Percentiles rank a stretch among this genome's conserved stretches.
Evolutionary conservation across 1,140 invertebrate species (phyloP).

Genomic region (Bilobella aurantiaca): DNA sequence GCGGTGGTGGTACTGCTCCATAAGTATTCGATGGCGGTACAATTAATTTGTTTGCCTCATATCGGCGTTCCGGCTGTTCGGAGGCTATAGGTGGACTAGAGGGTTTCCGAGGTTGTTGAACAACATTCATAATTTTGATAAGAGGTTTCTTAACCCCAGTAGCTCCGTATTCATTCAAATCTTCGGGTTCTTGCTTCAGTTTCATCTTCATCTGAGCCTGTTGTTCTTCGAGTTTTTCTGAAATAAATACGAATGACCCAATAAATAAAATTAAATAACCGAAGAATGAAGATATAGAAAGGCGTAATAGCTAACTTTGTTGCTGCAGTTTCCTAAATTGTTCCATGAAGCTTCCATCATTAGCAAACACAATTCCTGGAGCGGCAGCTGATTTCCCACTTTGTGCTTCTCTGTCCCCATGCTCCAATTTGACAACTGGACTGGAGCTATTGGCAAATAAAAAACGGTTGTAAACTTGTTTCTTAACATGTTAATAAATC

Average conservation of each 20-base stretch:
- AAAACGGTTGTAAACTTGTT: not conserved
- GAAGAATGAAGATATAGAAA: not conserved
- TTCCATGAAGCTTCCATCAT: constrained; percentile 69
- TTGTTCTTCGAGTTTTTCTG: constrained; percentile 32
- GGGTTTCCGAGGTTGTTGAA: constrained; percentile 9
- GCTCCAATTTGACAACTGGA: too few species aligned
- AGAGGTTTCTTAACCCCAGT: constrained; percentile 12
- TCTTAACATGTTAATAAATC: not conserved
- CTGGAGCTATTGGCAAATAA: constrained; percentile 10
- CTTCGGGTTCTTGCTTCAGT: constrained; percentile 19
- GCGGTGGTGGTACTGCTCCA: constrained; percentile 36
- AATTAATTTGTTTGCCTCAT: too few species aligned
- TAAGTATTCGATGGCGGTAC: not conserved
- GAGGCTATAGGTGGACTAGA: too few species aligned
- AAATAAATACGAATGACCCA: not conserved
- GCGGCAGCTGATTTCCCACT: not conserved
- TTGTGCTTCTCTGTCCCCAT: not conserved
- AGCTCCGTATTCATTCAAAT: constrained; percentile 20
- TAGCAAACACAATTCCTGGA: constrained; percentile 47
- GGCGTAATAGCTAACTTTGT: constrained; percentile 22
- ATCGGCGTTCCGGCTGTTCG: too few species aligned
- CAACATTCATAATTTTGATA: constrained; percentile 27
- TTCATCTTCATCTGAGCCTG: constrained; percentile 37
- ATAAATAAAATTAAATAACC: not conserved
- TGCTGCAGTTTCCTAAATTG: constrained; percentile 57